Conservation (phyloP, 2,888 invertebrate species). For the Gymnoscelis rufifasciata region DNA sequence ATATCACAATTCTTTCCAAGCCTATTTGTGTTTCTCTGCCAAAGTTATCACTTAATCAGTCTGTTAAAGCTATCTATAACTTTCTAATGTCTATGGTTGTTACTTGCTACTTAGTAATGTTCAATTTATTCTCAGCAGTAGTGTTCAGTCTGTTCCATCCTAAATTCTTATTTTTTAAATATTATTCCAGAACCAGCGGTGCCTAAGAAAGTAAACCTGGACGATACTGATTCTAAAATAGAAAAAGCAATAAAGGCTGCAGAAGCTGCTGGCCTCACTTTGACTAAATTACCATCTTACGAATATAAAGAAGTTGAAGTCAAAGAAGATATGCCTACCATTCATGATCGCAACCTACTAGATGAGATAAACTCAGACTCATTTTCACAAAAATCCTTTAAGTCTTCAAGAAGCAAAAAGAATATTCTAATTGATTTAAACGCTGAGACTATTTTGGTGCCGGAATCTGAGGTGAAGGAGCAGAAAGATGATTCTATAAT, state of each 20-base stretch:
- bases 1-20: too few species aligned
- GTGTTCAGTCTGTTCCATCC: too few species aligned
- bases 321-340: constrained; percentile 74
- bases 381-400: constrained; percentile 81
- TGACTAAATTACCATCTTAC: constrained; percentile 74
- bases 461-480: constrained; percentile 71
- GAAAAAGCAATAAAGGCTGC: constrained; percentile 74
- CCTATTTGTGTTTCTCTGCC: too few species aligned
- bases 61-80: too few species aligned
- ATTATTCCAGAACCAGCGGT: constrained; percentile 48
- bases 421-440: constrained; percentile 87
- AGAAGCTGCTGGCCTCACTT: constrained; percentile 69
- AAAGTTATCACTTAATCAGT: too few species aligned
- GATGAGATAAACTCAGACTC: constrained; percentile 85
- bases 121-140: too few species aligned
- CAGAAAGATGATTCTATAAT: constrained; percentile 81
- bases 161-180: too few species aligned
- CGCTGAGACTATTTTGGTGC: constrained; percentile 84
- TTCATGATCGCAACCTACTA: constrained; percentile 79
- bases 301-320: constrained; percentile 69
- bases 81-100: too few species aligned
- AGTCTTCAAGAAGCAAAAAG: constrained; percentile 80
- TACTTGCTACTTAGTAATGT: too few species aligned
- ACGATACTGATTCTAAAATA: constrained; percentile 68
- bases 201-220: constrained; percentile 46